Percentiles rank a stretch among this genome's conserved stretches.
phyloP scores from a whole-genome alignment of 2,797 vertebrate species.

The Monodelphis domestica region DNA sequence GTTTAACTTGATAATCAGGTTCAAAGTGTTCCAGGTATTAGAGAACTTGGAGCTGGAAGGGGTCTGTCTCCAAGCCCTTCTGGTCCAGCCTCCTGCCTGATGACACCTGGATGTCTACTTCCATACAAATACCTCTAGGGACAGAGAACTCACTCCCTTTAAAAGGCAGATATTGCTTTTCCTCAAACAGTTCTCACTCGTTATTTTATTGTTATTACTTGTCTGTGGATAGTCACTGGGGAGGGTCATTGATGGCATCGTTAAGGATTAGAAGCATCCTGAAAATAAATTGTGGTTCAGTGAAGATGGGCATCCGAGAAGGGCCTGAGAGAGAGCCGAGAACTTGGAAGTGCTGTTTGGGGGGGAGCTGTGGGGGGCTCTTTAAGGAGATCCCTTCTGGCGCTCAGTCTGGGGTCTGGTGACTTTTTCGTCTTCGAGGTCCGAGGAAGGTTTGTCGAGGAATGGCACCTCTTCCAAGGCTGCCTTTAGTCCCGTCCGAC shows the following conservation, averaged over 20 bases:
- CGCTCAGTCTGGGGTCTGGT: background rate
- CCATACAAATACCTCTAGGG: too few species aligned
- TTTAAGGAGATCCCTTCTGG: background rate
- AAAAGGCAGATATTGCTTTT: too few species aligned
- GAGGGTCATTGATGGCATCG: background rate
- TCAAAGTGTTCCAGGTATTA: too few species aligned
- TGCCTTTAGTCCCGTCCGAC: slow-evolving; percentile 7
- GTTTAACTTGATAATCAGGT: too few species aligned
- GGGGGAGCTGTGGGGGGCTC: background rate
- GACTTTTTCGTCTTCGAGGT: background rate
- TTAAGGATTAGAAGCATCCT: background rate
- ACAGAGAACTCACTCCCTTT: too few species aligned
- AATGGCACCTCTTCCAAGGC: background rate
- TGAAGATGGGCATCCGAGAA: background rate
- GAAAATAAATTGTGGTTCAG: background rate
- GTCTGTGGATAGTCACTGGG: background rate
- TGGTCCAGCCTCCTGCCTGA: too few species aligned
- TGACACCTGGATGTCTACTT: too few species aligned
- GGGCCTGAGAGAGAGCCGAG: background rate
- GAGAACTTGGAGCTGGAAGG: too few species aligned
- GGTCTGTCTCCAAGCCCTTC: too few species aligned
- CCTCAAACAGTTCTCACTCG: too few species aligned
- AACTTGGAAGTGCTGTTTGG: slow-evolving; percentile 3
- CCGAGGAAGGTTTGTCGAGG: background rate
- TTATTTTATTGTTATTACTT: too few species aligned